These are phyloP conservation scores for Hypomecis punctinalis DNA, from an alignment of 2,888 invertebrate species.

Conservation along the genomic window DNA sequence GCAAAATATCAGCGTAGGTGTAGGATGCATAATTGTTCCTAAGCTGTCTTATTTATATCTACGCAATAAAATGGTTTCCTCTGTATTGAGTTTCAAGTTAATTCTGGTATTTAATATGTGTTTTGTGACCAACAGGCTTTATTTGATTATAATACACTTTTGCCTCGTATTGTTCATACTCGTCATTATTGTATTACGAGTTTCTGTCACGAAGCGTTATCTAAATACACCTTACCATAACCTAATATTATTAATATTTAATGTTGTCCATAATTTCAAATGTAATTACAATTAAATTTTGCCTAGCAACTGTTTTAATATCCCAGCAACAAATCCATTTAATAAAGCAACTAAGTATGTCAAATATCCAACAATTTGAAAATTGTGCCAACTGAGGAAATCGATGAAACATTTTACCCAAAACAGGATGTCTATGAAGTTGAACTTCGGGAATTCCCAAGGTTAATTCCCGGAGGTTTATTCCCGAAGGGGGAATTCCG, in stretches of 20 bases:
- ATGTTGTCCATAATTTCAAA: not conserved
- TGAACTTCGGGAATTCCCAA: slow-evolving; percentile 22
- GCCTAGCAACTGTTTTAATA: not conserved
- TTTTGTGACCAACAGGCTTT: too few species aligned
- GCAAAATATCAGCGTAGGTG: too few species aligned
- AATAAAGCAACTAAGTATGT: not conserved
- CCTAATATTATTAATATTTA: not conserved
- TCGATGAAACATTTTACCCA: slow-evolving; percentile 21
- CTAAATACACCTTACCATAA: too few species aligned
- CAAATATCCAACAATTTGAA: not conserved
- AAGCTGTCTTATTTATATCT: too few species aligned
- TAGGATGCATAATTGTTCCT: too few species aligned
- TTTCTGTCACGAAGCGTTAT: too few species aligned
- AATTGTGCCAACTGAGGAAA: slow-evolving; percentile 1
- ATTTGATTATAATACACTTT: not conserved
- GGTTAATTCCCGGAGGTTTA: slow-evolving; percentile 23
- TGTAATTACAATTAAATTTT: not conserved
- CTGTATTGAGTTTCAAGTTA: too few species aligned
- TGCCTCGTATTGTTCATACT: not conserved
- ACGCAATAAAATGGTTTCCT: too few species aligned
- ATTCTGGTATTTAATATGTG: too few species aligned
- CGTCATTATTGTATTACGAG: not conserved
- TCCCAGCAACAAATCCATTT: not conserved
- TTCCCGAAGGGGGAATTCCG: slow-evolving; percentile 10
- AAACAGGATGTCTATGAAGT: slow-evolving; percentile 17